Percentiles rank a stretch among this genome's conserved stretches.
These are phyloP conservation scores for Coreoperca whiteheadi DNA, from an alignment of 2,113 vertebrate genomes.

Conservation along the genomic window DNA sequence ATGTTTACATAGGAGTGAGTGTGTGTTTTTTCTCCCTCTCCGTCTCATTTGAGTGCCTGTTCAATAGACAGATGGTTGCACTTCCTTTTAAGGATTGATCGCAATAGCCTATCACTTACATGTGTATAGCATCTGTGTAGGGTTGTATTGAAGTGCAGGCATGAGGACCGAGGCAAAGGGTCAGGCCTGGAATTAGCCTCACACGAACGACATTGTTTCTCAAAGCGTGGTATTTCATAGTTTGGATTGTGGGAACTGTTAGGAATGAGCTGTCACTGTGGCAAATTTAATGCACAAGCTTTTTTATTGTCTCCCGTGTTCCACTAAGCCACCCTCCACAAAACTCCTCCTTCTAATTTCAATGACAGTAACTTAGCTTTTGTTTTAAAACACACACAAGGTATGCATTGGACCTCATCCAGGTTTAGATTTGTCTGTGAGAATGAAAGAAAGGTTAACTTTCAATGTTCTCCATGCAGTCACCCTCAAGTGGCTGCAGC, in stretches of 20 bases:
- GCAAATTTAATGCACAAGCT: slow-evolving; percentile 54
- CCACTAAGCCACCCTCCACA: slow-evolving; percentile 29
- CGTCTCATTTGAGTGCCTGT: slow-evolving; percentile 71
- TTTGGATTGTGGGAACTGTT: slow-evolving; percentile 70
- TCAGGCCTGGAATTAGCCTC: slow-evolving; percentile 52
- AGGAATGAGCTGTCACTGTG: slow-evolving; percentile 61
- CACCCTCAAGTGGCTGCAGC: slow-evolving; percentile 55
- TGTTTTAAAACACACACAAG: slow-evolving; percentile 61
- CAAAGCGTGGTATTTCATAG: slow-evolving; percentile 48
- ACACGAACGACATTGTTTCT: slow-evolving; percentile 45
- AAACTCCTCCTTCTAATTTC: slow-evolving; percentile 59
- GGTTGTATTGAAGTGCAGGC: slow-evolving; percentile 49
- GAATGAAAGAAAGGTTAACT: slow-evolving; percentile 64
- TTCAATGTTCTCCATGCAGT: slow-evolving; percentile 17
- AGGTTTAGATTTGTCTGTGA: slow-evolving; percentile 69
- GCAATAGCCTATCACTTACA: slow-evolving; percentile 68
- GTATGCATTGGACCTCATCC: slow-evolving; percentile 66
- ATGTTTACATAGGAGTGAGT: slow-evolving; percentile 82
- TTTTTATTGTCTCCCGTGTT: slow-evolving; percentile 1
- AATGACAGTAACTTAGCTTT: slow-evolving; percentile 54
- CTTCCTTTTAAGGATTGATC: slow-evolving; percentile 84
- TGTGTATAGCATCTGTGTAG: slow-evolving; percentile 73
- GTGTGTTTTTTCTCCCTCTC: slow-evolving; percentile 77
- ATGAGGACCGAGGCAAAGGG: slow-evolving; percentile 44
- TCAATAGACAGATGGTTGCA: slow-evolving; percentile 74